phyloP scores from a whole-genome alignment of 2,888 invertebrate species.

The Leptura quadrifasciata region DNA sequence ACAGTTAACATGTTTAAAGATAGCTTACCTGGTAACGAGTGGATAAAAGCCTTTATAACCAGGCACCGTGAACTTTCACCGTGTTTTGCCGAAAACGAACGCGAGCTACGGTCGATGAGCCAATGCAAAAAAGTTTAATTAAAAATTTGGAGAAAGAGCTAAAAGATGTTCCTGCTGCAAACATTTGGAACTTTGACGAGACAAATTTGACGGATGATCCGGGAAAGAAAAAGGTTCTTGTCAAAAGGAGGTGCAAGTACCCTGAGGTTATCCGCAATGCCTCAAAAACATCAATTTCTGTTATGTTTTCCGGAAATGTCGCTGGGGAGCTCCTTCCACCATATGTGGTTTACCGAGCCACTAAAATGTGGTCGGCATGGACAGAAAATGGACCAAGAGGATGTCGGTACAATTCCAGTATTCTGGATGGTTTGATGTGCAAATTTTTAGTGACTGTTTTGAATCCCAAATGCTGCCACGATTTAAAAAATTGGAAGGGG shows the following conservation, averaged over 20 bases:
- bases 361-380: constrained; percentile 54
- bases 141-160: constrained; percentile 43
- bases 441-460: constrained; percentile 50
- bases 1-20: too few species aligned
- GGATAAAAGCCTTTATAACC: constrained; percentile 41
- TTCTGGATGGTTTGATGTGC: constrained; percentile 56
- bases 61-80: constrained; percentile 38
- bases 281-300: constrained; percentile 60
- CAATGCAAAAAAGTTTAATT: constrained; percentile 42
- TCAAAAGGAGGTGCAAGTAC: constrained; percentile 57
- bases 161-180: constrained; percentile 50
- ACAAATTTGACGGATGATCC: constrained; percentile 61
- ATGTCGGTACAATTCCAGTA: constrained; percentile 44
- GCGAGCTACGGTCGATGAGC: constrained; percentile 44
- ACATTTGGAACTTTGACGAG: constrained; percentile 65
- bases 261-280: constrained; percentile 62
- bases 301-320: constrained; percentile 52
- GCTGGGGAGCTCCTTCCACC: constrained; percentile 50
- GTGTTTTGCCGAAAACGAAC: constrained; percentile 44
- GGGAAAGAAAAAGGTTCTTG: constrained; percentile 56
- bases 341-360: constrained; percentile 49
- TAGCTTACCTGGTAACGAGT: constrained; percentile 45
- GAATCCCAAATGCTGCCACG: constrained; percentile 50
- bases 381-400: constrained; percentile 48
- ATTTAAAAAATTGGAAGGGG: constrained; percentile 44